phyloP scores from a whole-genome alignment of 2,797 vertebrate species.

The Pipistrellus nathusii region DNA sequence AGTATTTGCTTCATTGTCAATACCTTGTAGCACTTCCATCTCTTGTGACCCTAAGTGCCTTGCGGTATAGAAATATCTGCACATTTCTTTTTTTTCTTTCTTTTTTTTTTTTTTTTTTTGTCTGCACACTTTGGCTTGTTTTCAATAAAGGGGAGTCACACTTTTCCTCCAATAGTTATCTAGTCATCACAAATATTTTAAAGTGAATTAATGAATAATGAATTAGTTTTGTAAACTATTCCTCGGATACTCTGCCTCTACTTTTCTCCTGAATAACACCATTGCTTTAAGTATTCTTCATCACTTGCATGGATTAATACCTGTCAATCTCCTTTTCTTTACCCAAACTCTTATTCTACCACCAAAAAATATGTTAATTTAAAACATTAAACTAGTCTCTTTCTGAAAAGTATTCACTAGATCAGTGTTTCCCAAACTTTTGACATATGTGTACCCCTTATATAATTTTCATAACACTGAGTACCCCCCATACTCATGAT shows the following conservation, averaged over 20 bases:
- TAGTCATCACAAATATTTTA: background rate
- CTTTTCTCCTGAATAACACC: background rate
- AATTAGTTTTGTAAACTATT: background rate
- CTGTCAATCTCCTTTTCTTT: background rate
- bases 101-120: background rate
- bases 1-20: background rate
- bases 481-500: too few relatives aligned
- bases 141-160: background rate
- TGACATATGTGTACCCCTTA: too few relatives aligned
- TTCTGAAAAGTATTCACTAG: background rate
- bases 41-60: background rate
- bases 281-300: background rate
- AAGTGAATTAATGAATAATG: background rate
- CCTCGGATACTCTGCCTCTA: background rate
- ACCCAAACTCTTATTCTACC: background rate
- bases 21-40: background rate
- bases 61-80: background rate
- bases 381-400: background rate
- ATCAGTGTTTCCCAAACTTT: too few relatives aligned
- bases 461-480: too few relatives aligned
- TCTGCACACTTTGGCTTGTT: background rate
- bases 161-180: background rate
- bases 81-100: background rate
- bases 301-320: background rate
- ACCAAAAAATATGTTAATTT: background rate